Evolutionary conservation across 2,888 invertebrate genomes (phyloP).

Genomic region (Lissocephala sabroskyi): DNA sequence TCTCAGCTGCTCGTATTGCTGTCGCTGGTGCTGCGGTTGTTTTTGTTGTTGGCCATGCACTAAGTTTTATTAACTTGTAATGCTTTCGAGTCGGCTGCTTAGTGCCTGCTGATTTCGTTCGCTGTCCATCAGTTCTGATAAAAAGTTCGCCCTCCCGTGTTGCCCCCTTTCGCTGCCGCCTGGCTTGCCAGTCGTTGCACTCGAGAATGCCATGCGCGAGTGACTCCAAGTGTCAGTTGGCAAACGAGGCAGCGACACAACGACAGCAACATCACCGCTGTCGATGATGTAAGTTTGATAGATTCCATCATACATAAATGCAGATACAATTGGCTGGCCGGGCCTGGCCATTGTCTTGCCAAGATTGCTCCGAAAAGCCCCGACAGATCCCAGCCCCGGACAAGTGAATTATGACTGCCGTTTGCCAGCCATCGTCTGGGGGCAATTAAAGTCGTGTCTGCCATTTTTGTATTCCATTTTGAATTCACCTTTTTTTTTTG

Average conservation of each 20-base stretch:
- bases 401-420: slow-evolving; percentile 2
- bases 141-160: too few relatives aligned
- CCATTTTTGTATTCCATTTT: neutral
- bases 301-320: slow-evolving; percentile 17
- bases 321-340: too few relatives aligned
- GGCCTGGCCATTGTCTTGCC: too few relatives aligned
- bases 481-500: neutral
- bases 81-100: slow-evolving; percentile 35
- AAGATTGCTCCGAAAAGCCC: too few relatives aligned
- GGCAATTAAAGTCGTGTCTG: slow-evolving; percentile 1
- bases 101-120: slow-evolving; percentile 1
- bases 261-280: slow-evolving; percentile 3
- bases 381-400: neutral
- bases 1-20: slow-evolving; percentile 9
- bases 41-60: too few relatives aligned
- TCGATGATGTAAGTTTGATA: slow-evolving; percentile 54
- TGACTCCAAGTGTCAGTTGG: slow-evolving; percentile 48
- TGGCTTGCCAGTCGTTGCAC: slow-evolving; percentile 25
- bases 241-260: neutral
- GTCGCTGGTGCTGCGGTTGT: slow-evolving; percentile 17
- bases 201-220: slow-evolving; percentile 59
- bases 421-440: too few relatives aligned
- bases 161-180: neutral
- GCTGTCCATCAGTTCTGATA: slow-evolving; percentile 1
- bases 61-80: slow-evolving; percentile 56